Percentiles rank a stretch among this genome's conserved stretches.
Conservation (phyloP, 2,797 vertebrate genomes). For the Rhinoraja longicauda region DNA sequence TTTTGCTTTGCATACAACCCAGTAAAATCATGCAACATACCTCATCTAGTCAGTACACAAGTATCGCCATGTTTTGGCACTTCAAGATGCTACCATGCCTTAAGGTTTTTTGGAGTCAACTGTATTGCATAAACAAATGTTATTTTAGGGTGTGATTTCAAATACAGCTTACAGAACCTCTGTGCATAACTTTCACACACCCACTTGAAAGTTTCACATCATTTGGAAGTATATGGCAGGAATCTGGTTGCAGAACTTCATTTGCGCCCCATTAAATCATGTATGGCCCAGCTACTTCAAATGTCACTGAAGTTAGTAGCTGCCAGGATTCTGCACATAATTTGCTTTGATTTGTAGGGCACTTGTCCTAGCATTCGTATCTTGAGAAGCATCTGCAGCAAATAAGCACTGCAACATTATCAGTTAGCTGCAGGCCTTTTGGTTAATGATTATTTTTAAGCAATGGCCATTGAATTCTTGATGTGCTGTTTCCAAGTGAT, state of each 20-base stretch:
- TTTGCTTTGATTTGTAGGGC: constrained; percentile 26
- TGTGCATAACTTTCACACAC: neutral
- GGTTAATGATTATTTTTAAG: constrained; percentile 18
- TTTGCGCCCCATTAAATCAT: neutral
- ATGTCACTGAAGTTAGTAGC: neutral
- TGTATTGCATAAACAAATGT: neutral
- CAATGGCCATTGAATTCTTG: neutral
- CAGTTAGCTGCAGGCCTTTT: neutral
- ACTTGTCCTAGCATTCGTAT: constrained; percentile 6
- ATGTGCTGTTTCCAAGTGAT: neutral
- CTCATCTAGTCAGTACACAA: too few species aligned
- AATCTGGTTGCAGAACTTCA: neutral
- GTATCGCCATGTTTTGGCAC: too few species aligned
- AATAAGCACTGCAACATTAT: neutral
- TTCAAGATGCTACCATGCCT: neutral
- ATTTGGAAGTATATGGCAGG: neutral
- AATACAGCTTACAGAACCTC: neutral
- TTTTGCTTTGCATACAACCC: too few species aligned
- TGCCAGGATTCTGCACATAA: neutral
- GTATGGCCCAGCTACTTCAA: neutral
- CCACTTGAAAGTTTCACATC: neutral
- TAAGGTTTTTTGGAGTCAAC: neutral
- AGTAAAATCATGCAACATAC: too few species aligned
- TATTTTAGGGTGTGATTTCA: neutral
- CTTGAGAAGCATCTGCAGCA: neutral